Base-by-base conservation (phyloP, 1,140 invertebrate species). In the Teleopsis dalmanni region DNA sequence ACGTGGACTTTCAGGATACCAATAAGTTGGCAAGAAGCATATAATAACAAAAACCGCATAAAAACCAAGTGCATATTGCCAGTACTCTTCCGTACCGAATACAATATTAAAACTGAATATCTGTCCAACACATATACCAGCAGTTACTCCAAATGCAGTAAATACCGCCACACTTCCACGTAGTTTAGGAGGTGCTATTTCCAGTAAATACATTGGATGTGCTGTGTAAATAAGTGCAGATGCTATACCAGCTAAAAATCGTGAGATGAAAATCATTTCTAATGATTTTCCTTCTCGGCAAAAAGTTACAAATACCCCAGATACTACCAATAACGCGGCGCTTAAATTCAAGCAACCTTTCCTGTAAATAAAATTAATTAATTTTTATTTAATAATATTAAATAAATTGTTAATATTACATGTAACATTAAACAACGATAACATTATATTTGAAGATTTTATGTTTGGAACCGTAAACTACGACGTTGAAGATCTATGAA, bases 121-220 rank as follows among this genome's bases (percentile, higher is more conserved):
- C 72, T 93, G 88, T 3, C 82, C 82, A 2, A 89, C 57, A n/a
- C 92, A 63, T 8, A 94, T 87, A 3, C 90, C 90, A 16, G 81
- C 77, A 5, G 87, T 91, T 18, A 94, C 76, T n/a, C 88, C 89
- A 42, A 94, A 74, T 52, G 89, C 87, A 62, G 87, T 91, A 6
- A 89, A 73, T 0, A 88, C 85, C 9, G 89, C 91, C 56, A 90
- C 80, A 1, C 84, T 77, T 10, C 90, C 90, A 35, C 84, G 76
- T 14, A 91, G 74, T 31, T 75, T 73, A 3, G 79, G 51, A 0
- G 91, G 88, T 4, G 88, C 78, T 54, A 92, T 72, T 73, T 95
- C 91, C 4, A 84, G 80, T 57, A 93, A 72, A 67, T 92, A 95
- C 81, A 92, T 85, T 3, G 90, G 88, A 47, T 89, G 79, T 49